A percentile compares a stretch with the other conserved stretches of the same genome.
Evolutionary conservation across 2,113 vertebrate species (phyloP).

Genomic region (Burhinus bistriatus): DNA sequence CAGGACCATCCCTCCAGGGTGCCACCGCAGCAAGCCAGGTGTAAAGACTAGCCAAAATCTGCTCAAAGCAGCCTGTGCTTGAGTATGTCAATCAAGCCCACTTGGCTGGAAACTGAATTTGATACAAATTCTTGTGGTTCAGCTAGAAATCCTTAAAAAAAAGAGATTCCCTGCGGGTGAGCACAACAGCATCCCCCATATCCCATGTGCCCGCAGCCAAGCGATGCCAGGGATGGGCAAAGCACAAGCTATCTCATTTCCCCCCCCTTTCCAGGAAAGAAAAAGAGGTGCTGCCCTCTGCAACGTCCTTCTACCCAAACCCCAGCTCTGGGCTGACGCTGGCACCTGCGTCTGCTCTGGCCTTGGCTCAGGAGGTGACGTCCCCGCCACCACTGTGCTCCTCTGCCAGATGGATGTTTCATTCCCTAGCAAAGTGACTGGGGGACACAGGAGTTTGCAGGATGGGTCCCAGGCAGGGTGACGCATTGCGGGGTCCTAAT

Average conservation of each 20-base stretch:
- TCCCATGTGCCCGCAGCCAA: fast-evolving
- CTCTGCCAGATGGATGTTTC: not conserved
- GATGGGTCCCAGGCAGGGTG: not conserved
- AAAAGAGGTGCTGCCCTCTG: not conserved
- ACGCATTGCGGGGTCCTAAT: fast-evolving
- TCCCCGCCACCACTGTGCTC: fast-evolving
- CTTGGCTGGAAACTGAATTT: not conserved
- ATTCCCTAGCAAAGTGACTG: fast-evolving
- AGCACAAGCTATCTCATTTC: not conserved
- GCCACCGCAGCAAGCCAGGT: not conserved
- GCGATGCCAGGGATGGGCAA: not conserved
- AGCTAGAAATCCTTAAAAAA: not conserved
- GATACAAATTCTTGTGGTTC: not conserved
- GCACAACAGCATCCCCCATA: not conserved
- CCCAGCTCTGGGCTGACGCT: not conserved
- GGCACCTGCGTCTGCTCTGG: not conserved
- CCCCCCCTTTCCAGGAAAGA: not conserved
- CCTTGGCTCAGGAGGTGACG: not conserved
- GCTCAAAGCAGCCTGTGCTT: not conserved
- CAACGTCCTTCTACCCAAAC: not conserved
- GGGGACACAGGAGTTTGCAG: not conserved
- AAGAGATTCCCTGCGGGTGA: not conserved
- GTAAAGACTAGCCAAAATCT: not conserved
- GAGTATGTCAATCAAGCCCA: not conserved
- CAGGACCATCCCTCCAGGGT: not conserved